Base-by-base conservation (phyloP, 2,888 invertebrate species). In the Lymantria dispar region DNA sequence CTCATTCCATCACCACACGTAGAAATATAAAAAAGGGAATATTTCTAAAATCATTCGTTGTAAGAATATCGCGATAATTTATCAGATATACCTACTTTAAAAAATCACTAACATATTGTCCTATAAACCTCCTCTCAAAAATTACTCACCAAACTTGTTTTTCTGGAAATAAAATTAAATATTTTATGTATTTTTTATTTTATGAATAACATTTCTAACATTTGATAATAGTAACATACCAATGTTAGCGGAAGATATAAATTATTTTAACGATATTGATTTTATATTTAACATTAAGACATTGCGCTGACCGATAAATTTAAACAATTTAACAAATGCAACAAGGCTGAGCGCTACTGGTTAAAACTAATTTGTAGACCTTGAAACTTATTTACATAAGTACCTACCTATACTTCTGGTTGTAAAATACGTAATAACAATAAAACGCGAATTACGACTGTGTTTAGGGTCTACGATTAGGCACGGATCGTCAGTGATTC, bases 401-500 rank as follows among this genome's bases (percentile, higher is more conserved):
- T 52, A 48, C 55, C 51, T 52, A 48, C 55, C 51, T 48, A 56
- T 63, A 58, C 58, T 54, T 58, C 47, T 57, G 52, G 50, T 62
- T 57, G 51, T 55, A 62, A 65, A 62, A 65, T 70, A 60, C 59
- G 60, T 55, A 58, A 66, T 52, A 56, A 51, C 48, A 74, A 72
- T 74, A 72, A 70, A 73, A 73, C 63, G 67, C 64, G 54, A 73
- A 74, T 72, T 68, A 68, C 59, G 63, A 52, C 56, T 57, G 48
- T 68, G 70, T 69, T 69, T 66, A 70, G 80, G 78, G 76, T 62
- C 56, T 41, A 49, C 58, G 76, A 81, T 85, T 84, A 72, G 76
- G 30, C 54, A 64, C 70, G 80, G 74, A 64, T 70, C 78, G 84
- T 85, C 73, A 78, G 61, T 64, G 73, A 80, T 83, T 79, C 59